These are phyloP conservation scores for Furcula furcula DNA, from an alignment of 2,888 invertebrate genomes.

Conservation along the genomic window DNA sequence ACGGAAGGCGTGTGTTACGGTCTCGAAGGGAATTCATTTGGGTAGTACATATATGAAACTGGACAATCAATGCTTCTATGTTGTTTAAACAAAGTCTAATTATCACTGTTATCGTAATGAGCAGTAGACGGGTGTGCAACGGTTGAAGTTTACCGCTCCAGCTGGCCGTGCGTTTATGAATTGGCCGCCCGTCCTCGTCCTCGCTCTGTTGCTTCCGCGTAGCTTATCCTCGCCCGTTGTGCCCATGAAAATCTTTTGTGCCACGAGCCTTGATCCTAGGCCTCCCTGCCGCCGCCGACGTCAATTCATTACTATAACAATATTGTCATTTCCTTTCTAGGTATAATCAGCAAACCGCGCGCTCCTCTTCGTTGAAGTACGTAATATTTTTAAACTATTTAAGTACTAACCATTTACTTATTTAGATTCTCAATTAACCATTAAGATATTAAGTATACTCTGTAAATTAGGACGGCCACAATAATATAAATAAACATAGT, in stretches of 20 bases:
- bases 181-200: conserved; percentile 76
- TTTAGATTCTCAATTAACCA: conserved; percentile 21
- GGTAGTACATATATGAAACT: no score
- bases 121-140: conserved; percentile 25
- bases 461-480: no score
- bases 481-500: no score
- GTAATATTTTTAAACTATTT: conserved; percentile 57
- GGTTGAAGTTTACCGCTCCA: conserved; percentile 47
- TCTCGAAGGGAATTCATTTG: no score
- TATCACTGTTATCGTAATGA: background rate
- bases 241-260: conserved; percentile 76
- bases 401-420: conserved; percentile 43
- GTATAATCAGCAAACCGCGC: conserved; percentile 80
- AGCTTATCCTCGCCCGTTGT: conserved; percentile 74
- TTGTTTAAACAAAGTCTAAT: no score
- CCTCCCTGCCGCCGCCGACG: conserved; percentile 58
- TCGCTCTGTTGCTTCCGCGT: conserved; percentile 75
- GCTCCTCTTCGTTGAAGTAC: conserved; percentile 78
- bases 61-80: no score
- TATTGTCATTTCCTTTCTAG: conserved; percentile 76
- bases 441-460: no score
- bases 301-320: conserved; percentile 58
- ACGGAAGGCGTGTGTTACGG: no score
- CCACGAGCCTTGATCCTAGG: conserved; percentile 70
- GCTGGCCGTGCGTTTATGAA: conserved; percentile 63